Conservation (phyloP, 2,797 vertebrate genomes). For the Alcedo quadribrachys region DNA sequence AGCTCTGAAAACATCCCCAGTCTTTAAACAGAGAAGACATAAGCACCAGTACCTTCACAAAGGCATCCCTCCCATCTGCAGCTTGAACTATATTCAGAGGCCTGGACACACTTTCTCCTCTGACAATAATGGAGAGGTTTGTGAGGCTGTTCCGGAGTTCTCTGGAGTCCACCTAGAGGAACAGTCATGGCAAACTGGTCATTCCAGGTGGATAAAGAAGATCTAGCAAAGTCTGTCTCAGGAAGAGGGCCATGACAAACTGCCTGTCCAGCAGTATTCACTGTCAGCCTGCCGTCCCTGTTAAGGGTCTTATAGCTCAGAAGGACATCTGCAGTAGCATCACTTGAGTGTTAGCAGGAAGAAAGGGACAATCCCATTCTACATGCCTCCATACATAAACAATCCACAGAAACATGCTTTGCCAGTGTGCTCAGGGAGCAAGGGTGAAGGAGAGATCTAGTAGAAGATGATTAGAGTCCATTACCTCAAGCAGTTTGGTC, state of each 20-base stretch:
- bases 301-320: not conserved
- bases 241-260: not conserved
- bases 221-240: not conserved
- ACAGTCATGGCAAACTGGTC: not conserved
- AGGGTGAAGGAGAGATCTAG: not conserved
- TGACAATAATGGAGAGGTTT: constrained; percentile 86
- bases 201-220: not conserved
- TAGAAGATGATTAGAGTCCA: not conserved
- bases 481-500: constrained; percentile 90
- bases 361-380: not conserved
- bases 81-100: constrained; percentile 86
- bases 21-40: not conserved
- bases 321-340: not conserved
- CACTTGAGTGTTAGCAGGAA: not conserved
- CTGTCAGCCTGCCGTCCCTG: not conserved
- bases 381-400: not conserved
- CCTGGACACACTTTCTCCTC: constrained; percentile 88
- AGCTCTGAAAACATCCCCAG: not conserved
- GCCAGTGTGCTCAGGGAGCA: not conserved
- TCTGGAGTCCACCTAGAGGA: constrained; percentile 83
- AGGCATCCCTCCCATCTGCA: constrained; percentile 88
- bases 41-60: constrained; percentile 87
- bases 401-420: not conserved
- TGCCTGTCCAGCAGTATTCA: not conserved
- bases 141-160: constrained; percentile 85